phyloP scores from a whole-genome alignment of 2,888 invertebrate species.

The Drosophila meridiana region DNA sequence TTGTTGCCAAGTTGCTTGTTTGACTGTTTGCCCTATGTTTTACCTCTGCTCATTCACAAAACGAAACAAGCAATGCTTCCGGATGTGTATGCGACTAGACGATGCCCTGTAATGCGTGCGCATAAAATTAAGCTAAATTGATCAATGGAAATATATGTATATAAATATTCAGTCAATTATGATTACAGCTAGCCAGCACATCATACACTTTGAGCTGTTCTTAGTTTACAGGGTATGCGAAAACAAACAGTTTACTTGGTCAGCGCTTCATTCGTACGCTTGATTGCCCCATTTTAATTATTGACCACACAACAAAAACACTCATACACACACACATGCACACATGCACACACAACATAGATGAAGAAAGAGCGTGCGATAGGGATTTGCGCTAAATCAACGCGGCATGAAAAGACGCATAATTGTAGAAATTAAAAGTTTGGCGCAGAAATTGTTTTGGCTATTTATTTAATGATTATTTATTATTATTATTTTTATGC shows the following conservation, averaged over 20 bases:
- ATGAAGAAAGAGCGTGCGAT: constrained; percentile 8
- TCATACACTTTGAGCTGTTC: not conserved
- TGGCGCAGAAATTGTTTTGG: constrained; percentile 41
- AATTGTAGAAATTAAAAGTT: constrained; percentile 69
- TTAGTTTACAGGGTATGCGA: constrained; percentile 19
- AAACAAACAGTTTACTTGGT: constrained; percentile 60
- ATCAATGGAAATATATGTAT: not conserved
- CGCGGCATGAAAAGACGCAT: constrained; percentile 58
- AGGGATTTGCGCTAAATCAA: constrained; percentile 40
- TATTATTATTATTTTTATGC: constrained; percentile 37
- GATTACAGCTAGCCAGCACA: not conserved
- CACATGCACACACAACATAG: not conserved
- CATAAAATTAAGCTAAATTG: not conserved
- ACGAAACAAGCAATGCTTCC: not conserved
- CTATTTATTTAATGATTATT: constrained; percentile 45
- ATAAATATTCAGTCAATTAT: not conserved
- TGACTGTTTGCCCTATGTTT: constrained; percentile 17
- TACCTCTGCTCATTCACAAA: constrained; percentile 28
- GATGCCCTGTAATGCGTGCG: constrained; percentile 12
- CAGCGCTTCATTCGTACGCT: constrained; percentile 43
- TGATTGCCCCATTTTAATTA: constrained; percentile 66
- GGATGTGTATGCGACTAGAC: not conserved
- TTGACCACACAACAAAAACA: constrained; percentile 34
- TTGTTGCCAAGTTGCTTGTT: constrained; percentile 39
- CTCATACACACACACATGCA: not conserved